Percentiles rank a stretch among this genome's conserved stretches.
Conservation (phyloP, 1,140 invertebrate genomes). For the Brachionus rotundiformis region DNA sequence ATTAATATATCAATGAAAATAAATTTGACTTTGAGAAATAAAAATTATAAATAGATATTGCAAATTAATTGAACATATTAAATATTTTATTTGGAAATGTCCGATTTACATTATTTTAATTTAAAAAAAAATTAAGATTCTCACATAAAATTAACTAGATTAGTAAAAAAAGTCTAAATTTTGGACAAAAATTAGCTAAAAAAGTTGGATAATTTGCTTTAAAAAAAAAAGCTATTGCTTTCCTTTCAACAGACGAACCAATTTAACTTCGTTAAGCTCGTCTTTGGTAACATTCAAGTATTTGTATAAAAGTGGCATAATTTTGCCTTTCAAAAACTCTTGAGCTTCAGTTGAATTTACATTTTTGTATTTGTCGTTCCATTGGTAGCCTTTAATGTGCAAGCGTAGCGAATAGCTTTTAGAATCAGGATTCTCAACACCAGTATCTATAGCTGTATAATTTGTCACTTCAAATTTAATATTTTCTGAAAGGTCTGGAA, state of each 20-base stretch:
- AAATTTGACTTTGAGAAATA: too few species aligned
- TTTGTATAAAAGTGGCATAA: constrained; percentile 26
- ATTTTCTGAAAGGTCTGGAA: background rate
- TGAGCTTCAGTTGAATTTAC: constrained; percentile 44
- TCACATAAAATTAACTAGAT: constrained; percentile 17
- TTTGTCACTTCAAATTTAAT: constrained; percentile 47
- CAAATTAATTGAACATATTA: background rate
- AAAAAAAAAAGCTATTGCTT: constrained; percentile 34
- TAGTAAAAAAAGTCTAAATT: background rate
- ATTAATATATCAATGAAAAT: too few species aligned
- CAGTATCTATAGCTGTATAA: background rate
- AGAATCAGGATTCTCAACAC: background rate
- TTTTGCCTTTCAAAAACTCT: constrained; percentile 36
- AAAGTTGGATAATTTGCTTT: background rate
- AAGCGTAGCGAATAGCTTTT: constrained; percentile 35
- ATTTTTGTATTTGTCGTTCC: constrained; percentile 41
- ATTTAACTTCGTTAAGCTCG: constrained; percentile 35
- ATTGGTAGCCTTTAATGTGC: constrained; percentile 48
- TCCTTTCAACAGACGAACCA: constrained; percentile 24
- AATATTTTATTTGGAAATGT: constrained; percentile 22
- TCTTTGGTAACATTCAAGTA: constrained; percentile 42
- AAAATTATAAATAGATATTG: too few species aligned
- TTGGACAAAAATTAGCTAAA: background rate
- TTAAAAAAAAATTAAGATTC: constrained; percentile 6
- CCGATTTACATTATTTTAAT: constrained; percentile 9